Base-by-base conservation (phyloP, 2,888 invertebrate genomes). In the Parnassius orleans region DNA sequence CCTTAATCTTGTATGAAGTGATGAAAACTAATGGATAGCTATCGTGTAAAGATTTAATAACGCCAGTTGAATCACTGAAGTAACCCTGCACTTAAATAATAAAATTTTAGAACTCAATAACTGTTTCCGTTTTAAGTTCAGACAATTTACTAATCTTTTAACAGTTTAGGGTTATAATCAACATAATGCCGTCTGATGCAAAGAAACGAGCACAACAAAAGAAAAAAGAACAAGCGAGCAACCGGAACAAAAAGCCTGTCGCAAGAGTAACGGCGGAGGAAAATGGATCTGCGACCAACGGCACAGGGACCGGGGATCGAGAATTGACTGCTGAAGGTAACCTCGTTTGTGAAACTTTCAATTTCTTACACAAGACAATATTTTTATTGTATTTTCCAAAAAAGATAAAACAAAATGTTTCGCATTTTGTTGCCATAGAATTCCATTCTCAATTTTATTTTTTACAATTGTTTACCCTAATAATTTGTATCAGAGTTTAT, bases 141-240 rank as follows among this genome's bases (percentile, higher is more conserved):
- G 44, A 59, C 10, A 50, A 57, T 51, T 51, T n/a, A 46, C 24
- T 15, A 46, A 42, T 65, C 57, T 57, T 66, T 55, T 69, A 67
- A 53, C 61, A 70, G 67, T 57, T 66, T 69, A 66, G 65, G 12
- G 65, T 70, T 69, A 65, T 63, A 69, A 63, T 65, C 66, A 67
- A 57, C 65, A 83, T 68, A 77, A 99, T 99, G 99, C 99, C 99
- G 84, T 99, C 99, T 76, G 99, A 99, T 90, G 95, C 98, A 46
- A 99, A 99, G 90, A 99, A 99, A 93, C 97, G 98, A 82, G 96
- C 98, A 84, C 98, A 97, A 81, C 97, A 97, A 81, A 98, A 98
- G 87, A 99, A 99, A 90, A 99, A 99, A 84, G 98, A 98, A 71
- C 97, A 97, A 60, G 96, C 97, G 5, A 96, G 95, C 80, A 95